Percentiles rank a stretch among this genome's conserved stretches.
These are phyloP conservation scores for Drosophila robusta DNA, from an alignment of 2,888 invertebrate species.

Conservation along the genomic window DNA sequence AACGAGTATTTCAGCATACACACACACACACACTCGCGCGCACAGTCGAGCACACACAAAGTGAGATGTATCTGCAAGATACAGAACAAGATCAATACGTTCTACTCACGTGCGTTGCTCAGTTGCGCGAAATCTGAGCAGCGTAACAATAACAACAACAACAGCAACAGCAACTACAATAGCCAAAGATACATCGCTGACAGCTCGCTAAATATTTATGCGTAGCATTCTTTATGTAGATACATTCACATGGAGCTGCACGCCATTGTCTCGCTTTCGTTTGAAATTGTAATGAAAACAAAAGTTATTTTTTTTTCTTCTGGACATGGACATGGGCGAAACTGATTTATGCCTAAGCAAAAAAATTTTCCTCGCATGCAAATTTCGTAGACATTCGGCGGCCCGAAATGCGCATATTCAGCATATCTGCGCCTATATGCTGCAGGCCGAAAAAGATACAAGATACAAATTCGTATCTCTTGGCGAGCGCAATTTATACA, in stretches of 20 bases:
- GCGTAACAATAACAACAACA: conserved; percentile 27
- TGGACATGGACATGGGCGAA: background rate
- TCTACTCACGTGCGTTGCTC: conserved; percentile 73
- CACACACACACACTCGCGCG: conserved; percentile 27
- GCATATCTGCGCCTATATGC: conserved; percentile 38
- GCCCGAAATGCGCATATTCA: conserved; percentile 55
- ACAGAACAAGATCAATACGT: conserved; percentile 77
- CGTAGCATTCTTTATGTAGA: conserved; percentile 54
- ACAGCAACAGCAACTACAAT: conserved; percentile 16
- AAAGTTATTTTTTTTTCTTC: conserved; percentile 51
- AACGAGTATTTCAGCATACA: conserved; percentile 69
- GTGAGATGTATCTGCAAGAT: conserved; percentile 76
- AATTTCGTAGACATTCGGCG: conserved; percentile 49
- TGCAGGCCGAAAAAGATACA: conserved; percentile 37
- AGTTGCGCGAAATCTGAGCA: conserved; percentile 32
- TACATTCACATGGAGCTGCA: conserved; percentile 57
- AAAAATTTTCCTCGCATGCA: conserved; percentile 54
- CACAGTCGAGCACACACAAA: conserved; percentile 21
- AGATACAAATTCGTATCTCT: conserved; percentile 33
- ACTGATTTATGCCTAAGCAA: conserved; percentile 53
- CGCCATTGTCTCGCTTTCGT: conserved; percentile 60
- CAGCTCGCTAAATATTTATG: conserved; percentile 72
- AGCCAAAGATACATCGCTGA: conserved; percentile 47
- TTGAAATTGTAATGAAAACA: conserved; percentile 71
- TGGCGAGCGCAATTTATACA: conserved; percentile 51